These are phyloP conservation scores for Eupeodes latifasciatus DNA, from an alignment of 2,888 invertebrate genomes.

Conservation along the genomic window DNA sequence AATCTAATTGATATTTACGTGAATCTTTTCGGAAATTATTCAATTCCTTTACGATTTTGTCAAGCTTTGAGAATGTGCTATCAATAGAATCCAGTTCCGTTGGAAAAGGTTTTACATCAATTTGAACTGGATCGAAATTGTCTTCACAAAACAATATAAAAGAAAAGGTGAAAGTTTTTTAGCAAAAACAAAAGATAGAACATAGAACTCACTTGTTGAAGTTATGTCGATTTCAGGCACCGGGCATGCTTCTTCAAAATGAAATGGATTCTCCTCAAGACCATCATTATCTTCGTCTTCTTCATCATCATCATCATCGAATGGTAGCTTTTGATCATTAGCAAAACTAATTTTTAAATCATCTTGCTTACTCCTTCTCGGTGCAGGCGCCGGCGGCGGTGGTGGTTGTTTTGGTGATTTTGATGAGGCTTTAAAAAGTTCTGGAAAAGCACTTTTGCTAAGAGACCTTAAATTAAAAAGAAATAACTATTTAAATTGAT, in stretches of 20 bases:
- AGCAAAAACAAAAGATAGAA: neutral
- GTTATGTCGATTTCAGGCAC: constrained; percentile 7
- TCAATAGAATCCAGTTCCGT: neutral
- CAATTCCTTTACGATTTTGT: constrained; percentile 43
- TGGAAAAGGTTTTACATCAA: constrained; percentile 10
- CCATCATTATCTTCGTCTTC: constrained; percentile 41
- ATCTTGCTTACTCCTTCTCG: neutral
- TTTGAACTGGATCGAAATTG: neutral
- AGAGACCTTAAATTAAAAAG: neutral
- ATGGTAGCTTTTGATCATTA: constrained; percentile 60
- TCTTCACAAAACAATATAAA: neutral
- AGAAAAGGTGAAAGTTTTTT: neutral
- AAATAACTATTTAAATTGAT: neutral
- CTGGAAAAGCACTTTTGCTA: constrained; percentile 43
- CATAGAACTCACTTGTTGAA: constrained; percentile 4
- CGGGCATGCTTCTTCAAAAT: constrained; percentile 46
- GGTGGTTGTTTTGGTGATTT: neutral
- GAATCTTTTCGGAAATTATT: constrained; percentile 45
- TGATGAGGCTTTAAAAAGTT: constrained; percentile 9
- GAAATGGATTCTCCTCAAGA: constrained; percentile 3
- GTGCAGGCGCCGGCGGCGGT: neutral
- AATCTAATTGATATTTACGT: constrained; percentile 32
- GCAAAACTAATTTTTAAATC: constrained; percentile 49
- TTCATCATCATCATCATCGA: constrained; percentile 59
- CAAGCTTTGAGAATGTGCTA: constrained; percentile 16